Conservation (phyloP, 2,113 vertebrate species). For the Pelecanus crispus region DNA sequence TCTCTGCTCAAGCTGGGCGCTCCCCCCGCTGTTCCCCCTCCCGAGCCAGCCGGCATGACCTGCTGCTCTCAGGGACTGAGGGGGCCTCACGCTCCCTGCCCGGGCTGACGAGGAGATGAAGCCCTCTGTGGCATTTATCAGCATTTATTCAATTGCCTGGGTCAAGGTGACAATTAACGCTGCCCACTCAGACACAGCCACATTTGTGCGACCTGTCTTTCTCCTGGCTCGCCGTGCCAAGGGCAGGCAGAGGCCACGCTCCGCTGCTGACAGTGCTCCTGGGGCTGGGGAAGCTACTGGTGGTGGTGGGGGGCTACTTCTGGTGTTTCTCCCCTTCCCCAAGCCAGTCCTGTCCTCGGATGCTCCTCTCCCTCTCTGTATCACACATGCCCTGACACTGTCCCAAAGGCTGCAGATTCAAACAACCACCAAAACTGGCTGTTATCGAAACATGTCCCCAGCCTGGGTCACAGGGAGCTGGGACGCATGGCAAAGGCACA, state of each 20-base stretch:
- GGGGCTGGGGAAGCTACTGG: background rate
- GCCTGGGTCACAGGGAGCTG: background rate
- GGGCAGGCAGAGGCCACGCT: background rate
- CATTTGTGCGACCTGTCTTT: background rate
- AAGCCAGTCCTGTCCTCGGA: background rate
- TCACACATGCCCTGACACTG: background rate
- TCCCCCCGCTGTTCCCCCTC: background rate
- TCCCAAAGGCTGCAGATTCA: background rate
- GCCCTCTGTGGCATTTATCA: background rate
- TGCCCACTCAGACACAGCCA: background rate
- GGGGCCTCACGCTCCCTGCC: background rate
- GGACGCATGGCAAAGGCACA: background rate
- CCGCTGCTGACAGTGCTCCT: background rate
- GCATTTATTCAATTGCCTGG: background rate
- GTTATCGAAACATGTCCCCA: background rate
- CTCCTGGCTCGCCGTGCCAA: background rate
- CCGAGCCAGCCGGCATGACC: background rate
- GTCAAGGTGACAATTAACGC: conserved; percentile 3
- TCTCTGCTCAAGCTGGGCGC: background rate
- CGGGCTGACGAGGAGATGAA: background rate
- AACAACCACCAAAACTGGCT: background rate
- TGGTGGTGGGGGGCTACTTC: no score
- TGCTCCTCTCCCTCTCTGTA: background rate
- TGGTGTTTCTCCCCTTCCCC: background rate
- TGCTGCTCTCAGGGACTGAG: background rate